Evolutionary conservation across 2,113 vertebrate species (phyloP), one percentile per base, ranked within the genome.

Genomic region (Silurus glanis): DNA sequence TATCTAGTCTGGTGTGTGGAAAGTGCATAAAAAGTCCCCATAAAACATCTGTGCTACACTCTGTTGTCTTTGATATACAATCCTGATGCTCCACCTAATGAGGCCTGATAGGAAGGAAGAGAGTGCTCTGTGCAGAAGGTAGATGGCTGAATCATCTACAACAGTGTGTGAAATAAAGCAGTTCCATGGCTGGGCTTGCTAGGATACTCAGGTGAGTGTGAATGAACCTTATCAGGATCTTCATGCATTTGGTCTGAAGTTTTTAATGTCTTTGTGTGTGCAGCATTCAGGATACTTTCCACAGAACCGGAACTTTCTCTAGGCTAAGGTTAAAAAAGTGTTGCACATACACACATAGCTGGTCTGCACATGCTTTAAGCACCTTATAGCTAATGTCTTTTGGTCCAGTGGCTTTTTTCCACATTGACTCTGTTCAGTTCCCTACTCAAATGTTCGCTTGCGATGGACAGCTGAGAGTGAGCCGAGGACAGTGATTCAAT

Each of bases 61-160:
- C 14, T 6, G 16, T 1, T 25, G 25, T 37, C 64, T 69, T 69
- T 13, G 67, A 69, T 28, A 69, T 66, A 10, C 62, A 66, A 37
- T 16, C 67, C 28, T 69, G 28, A 69, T 69, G 66, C 25, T 37
- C 37, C 13, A 28, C 64, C 10, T 16, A 17, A 58, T 16, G 56
- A 12, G 17, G 17, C 56, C 56, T 28, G 25, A 28, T 28, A 3
- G n/a, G n/a, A 10, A 25, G n/a, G 9, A 14, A 51, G 49, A 80
- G 5, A 85, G 75, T 4, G 49, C 9, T 80, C 74, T 66, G 59
- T 55, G 84, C 23, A 69, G 17, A 21, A 62, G 19, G 58, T 55
- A 85, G 74, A 85, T 80, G 59, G 79, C 55, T 7, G 74, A 51
- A 56, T 82, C 67, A 59, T 86, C 82, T 10, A 69, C 75, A 64